Evolutionary conservation across 1,140 invertebrate species (phyloP).

Genomic region (Bombyx mandarina): DNA sequence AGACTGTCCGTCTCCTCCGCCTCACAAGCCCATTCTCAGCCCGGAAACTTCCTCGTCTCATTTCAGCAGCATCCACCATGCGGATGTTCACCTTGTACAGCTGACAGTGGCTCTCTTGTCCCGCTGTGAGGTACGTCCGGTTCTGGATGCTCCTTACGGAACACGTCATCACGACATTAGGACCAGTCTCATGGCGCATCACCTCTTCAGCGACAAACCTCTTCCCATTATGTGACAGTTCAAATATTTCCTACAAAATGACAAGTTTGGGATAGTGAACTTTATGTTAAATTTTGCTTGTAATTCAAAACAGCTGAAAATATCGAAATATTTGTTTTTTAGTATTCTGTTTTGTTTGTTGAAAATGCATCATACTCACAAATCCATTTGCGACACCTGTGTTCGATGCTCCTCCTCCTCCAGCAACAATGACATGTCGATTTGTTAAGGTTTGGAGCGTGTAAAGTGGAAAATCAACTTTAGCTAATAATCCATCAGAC

Average conservation of each 20-base stretch:
- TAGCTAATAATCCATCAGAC: slow-evolving; percentile 80
- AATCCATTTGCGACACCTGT: slow-evolving; percentile 97
- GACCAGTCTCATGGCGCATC: slow-evolving; percentile 88
- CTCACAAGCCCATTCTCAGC: slow-evolving; percentile 64
- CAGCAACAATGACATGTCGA: slow-evolving; percentile 93
- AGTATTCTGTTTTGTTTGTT: not conserved
- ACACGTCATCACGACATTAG: slow-evolving; percentile 93
- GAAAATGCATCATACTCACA: slow-evolving; percentile 73
- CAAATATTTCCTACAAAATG: slow-evolving; percentile 87
- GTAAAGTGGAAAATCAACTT: slow-evolving; percentile 94
- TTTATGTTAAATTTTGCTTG: slow-evolving; percentile 2
- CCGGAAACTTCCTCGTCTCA: slow-evolving; percentile 61
- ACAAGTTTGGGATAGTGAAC: not conserved
- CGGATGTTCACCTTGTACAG: slow-evolving; percentile 86
- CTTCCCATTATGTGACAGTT: slow-evolving; percentile 85
- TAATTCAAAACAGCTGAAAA: slow-evolving; percentile 30
- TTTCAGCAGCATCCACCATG: slow-evolving; percentile 70
- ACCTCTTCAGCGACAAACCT: slow-evolving; percentile 89
- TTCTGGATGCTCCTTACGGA: slow-evolving; percentile 73
- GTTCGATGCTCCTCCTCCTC: slow-evolving; percentile 94
- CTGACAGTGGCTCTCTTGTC: slow-evolving; percentile 93
- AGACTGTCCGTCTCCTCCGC: slow-evolving; percentile 50
- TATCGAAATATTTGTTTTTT: slow-evolving; percentile 11
- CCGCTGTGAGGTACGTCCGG: slow-evolving; percentile 85
- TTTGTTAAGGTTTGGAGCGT: slow-evolving; percentile 90